Conservation (phyloP, 2,888 invertebrate genomes). For the Hecatera dysodea region DNA sequence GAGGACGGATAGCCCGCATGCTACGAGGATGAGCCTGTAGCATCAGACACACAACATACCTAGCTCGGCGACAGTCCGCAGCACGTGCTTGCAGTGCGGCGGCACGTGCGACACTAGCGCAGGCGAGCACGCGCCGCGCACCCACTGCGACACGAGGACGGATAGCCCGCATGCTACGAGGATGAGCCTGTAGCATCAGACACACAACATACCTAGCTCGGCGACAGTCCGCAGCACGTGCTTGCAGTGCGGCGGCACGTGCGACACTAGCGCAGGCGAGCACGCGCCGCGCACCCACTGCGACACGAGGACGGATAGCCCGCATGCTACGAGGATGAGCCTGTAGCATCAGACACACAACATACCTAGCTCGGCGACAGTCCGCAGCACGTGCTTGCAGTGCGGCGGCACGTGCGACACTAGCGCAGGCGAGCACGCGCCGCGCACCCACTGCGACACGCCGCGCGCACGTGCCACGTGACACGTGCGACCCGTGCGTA, state of each 20-base stretch:
- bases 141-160: conserved; percentile 71
- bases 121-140: conserved; percentile 72
- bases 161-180: conserved; percentile 1
- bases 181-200: too few relatives aligned
- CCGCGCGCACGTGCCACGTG: conserved; percentile 68
- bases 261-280: not conserved
- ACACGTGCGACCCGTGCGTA: conserved; percentile 3
- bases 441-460: conserved; percentile 77
- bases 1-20: not conserved
- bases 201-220: conserved; percentile 6
- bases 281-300: not conserved
- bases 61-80: conserved; percentile 9
- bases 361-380: conserved; percentile 70
- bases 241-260: not conserved
- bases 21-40: not conserved
- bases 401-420: conserved; percentile 69
- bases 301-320: not conserved
- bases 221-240: too few relatives aligned
- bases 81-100: too few relatives aligned
- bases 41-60: conserved; percentile 17
- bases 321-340: too few relatives aligned
- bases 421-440: conserved; percentile 71
- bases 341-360: not conserved
- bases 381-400: conserved; percentile 60
- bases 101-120: conserved; percentile 64